These are phyloP conservation scores for Rostratula benghalensis DNA, from an alignment of 2,113 vertebrate species.

Conservation along the genomic window DNA sequence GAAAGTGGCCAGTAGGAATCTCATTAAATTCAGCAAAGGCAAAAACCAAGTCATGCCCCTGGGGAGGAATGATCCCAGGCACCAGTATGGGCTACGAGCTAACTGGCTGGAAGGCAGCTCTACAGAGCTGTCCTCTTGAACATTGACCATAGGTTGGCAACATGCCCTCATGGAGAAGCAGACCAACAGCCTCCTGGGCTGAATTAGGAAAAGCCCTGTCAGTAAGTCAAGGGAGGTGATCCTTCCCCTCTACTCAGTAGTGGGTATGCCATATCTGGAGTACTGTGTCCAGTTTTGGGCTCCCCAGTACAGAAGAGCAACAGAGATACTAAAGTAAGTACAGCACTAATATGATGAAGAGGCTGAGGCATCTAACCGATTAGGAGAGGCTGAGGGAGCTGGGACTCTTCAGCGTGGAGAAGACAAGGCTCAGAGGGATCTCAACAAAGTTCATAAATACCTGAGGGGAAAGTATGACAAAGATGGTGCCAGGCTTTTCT, in stretches of 20 bases:
- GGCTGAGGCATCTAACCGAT: background rate
- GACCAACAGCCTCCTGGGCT: background rate
- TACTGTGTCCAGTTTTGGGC: background rate
- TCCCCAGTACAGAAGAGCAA: background rate
- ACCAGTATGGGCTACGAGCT: background rate
- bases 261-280: background rate
- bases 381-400: background rate
- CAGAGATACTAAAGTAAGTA: background rate
- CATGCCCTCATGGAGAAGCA: background rate
- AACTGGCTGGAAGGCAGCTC: background rate
- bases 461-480: background rate
- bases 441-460: background rate
- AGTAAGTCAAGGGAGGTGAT: background rate
- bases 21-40: background rate
- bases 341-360: background rate
- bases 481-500: background rate
- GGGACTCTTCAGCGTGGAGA: background rate
- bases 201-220: background rate
- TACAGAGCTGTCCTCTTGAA: background rate
- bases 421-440: background rate
- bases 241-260: background rate
- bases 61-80: background rate
- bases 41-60: background rate
- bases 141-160: background rate
- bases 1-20: background rate